These are phyloP conservation scores for Todiramphus saurophagus DNA, from an alignment of 2,113 vertebrate genomes.

Conservation along the genomic window DNA sequence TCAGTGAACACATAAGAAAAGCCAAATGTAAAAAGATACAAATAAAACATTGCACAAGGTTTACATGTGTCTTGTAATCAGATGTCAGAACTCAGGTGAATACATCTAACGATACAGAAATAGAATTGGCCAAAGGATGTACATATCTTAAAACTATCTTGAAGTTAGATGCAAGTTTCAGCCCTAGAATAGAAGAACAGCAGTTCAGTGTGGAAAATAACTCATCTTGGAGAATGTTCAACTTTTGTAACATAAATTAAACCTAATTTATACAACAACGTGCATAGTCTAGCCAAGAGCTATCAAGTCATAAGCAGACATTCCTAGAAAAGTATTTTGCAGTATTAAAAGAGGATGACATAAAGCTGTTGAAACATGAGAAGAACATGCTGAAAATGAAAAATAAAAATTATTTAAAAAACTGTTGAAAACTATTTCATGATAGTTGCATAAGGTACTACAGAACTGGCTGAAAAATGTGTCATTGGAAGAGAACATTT, in stretches of 20 bases:
- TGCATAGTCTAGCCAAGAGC: background rate
- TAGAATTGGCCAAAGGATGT: background rate
- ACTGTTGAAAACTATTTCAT: background rate
- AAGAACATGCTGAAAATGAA: background rate
- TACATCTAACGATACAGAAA: background rate
- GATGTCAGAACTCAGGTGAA: background rate
- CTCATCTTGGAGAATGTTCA: background rate
- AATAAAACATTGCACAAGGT: background rate
- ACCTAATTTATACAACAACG: background rate
- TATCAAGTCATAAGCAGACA: background rate
- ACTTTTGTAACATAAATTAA: background rate
- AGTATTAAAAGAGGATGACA: background rate
- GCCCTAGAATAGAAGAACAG: background rate
- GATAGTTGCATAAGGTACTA: background rate
- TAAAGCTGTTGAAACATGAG: background rate
- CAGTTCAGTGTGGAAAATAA: background rate
- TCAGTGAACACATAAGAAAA: background rate
- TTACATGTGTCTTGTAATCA: background rate
- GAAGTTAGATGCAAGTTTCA: background rate
- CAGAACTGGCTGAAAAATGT: background rate
- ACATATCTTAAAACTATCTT: background rate
- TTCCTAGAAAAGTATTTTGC: background rate
- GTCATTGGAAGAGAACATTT: background rate
- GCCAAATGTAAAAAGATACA: background rate
- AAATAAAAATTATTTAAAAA: background rate